Evolutionary conservation across 37 sponge, comb jelly and placozoan genomes (phyloP), one percentile per base, ranked within the genome.

Genomic region (Aphrocallistes beatrix): DNA sequence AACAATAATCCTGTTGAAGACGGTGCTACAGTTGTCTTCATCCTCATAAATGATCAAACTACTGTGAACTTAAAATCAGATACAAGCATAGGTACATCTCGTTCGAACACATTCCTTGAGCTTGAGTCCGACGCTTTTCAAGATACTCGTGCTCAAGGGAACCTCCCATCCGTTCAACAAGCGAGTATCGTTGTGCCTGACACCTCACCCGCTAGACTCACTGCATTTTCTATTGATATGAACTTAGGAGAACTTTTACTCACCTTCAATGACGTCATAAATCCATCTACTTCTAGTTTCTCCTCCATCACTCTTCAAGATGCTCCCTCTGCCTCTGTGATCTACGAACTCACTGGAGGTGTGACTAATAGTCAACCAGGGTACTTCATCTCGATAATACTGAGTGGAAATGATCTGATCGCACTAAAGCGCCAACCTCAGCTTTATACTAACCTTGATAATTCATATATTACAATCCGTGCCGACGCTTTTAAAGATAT

Each of bases 201-300:
- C 50, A 85, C 87, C 0, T 82, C 90, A 0, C 88, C 85, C 37
- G 90, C 93, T 21, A 38, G 45, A 0, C 83, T 95, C 16, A 82
- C 87, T 0, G 47, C 38, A 0, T 93, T 92, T 86, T 45, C 69
- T 0, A 83, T 95, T 45, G 93, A 95, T 37, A 84, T 95, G 90
- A 90, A 95, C 83, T 23, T 36, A 13, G 93, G 90, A 13, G 81
- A 81, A 23, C 60, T 95, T 23, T 17, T 45, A 0, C 87, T 95
- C 38, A 89, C 91, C 0, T 95, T 95, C 82, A 90, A 88, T 84
- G 96, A 95, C 42, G 83, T 93, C 6, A 81, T 95, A 36, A 42
- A 49, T 0, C 88, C 91, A 0, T 19, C 51, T 9, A 84, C 88
- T 10, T 48, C 92, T 39, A 19, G 37, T 0, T 81, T 88, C 0